Evolutionary conservation across 2,113 vertebrate species (phyloP), one percentile per base, ranked within the genome.

Genomic region (Octodon degus): DNA sequence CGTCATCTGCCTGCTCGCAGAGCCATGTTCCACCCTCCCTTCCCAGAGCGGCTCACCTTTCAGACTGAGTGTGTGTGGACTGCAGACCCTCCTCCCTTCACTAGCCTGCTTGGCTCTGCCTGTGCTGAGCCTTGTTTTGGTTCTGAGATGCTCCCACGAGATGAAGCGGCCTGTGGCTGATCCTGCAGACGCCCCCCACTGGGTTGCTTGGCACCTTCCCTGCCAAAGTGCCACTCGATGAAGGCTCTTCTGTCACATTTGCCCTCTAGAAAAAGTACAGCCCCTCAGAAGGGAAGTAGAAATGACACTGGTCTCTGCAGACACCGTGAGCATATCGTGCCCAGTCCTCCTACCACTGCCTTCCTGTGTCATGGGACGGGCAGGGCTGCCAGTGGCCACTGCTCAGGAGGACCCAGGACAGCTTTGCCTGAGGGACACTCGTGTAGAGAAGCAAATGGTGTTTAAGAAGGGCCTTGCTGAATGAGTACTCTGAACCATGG

Each of bases 351-450:
- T 25, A 2, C 3, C 14, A 20, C 55, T 40, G 11, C 30, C 2
- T 37, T 40, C 27, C 50, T 0, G 0, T 11, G 14, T 30, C 7
- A 5, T 34, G 0, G 20, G 47, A 65, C 1, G 22, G 7, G 0
- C 40, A 72, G 30, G 81, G 74, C 25, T 1, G 0, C 20, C 11
- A 1, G 20, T 32, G 11, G 0, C 2, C 0, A 1, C 72, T 24
- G 0, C 14, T 2, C 0, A 20, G 20, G 50, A 20, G 20, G 50
- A 47, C 16, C 47, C 11, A 14, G 47, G 43, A 10, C 3, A 4
- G 17, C 9, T 22, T 22, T 27, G 0, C 72, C n/a, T 34, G 24
- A 55, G 13, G 32, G 34, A 14, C 13, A 22, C 24, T 0, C 2
- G n/a, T 32, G 19, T 47, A 40, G 19, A 27, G 63, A 24, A 60